These are phyloP conservation scores for Drosophila varians DNA, from an alignment of 1,140 invertebrate species.

Conservation along the genomic window DNA sequence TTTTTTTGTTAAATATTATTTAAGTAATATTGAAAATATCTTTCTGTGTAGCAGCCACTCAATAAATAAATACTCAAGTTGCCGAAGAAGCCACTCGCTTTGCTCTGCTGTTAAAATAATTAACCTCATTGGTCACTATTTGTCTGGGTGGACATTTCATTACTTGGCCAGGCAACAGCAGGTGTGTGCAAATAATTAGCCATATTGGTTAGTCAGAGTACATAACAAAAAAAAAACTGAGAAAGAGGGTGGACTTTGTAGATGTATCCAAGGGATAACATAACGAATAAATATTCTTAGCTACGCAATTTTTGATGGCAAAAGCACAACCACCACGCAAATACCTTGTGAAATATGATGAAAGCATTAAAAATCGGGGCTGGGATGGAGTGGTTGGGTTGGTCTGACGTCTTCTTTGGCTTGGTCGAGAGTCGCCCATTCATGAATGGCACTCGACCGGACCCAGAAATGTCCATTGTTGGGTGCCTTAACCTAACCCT, in stretches of 20 bases:
- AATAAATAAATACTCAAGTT: slow-evolving; percentile 3
- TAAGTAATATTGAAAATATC: neutral
- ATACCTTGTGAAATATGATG: slow-evolving; percentile 10
- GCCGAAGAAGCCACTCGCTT: slow-evolving; percentile 21
- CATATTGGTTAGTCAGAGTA: neutral
- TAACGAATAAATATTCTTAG: neutral
- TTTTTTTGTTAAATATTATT: neutral
- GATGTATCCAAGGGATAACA: neutral
- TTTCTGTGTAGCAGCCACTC: slow-evolving; percentile 30
- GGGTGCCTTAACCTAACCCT: slow-evolving; percentile 20
- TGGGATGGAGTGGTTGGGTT: slow-evolving; percentile 10
- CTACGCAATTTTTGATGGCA: slow-evolving; percentile 20
- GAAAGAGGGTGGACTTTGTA: too few relatives aligned
- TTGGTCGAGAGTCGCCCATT: slow-evolving; percentile 8
- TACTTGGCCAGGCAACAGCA: neutral
- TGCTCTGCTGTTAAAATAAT: slow-evolving; percentile 43
- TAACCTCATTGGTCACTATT: slow-evolving; percentile 41
- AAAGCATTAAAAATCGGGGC: slow-evolving; percentile 24
- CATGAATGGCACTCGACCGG: slow-evolving; percentile 24
- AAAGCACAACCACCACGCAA: slow-evolving; percentile 13
- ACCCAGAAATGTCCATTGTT: slow-evolving; percentile 42
- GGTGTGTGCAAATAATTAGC: slow-evolving; percentile 31
- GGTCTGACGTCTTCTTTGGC: slow-evolving; percentile 25
- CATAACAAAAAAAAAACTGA: too few relatives aligned
- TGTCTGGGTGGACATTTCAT: slow-evolving; percentile 23